Percentiles rank a stretch among this genome's conserved stretches.
Conservation (phyloP, 2,888 invertebrate species). For the Tipula vernalis region DNA sequence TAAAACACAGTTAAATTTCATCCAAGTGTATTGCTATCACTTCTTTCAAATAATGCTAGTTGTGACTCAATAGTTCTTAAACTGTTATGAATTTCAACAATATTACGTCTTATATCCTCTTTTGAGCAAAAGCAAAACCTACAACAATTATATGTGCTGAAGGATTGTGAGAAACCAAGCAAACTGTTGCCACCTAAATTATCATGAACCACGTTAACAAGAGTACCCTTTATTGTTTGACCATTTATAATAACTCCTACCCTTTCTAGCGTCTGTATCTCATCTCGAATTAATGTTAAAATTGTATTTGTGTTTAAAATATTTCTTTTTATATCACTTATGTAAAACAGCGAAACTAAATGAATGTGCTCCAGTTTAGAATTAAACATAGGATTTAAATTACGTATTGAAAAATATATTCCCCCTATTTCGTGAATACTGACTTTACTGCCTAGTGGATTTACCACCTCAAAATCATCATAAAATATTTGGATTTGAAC, state of each 20-base stretch:
- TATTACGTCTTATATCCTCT: neutral
- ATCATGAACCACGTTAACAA: neutral
- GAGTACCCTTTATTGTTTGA: neutral
- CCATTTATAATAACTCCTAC: neutral
- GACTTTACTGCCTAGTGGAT: neutral
- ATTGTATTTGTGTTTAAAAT: slow-evolving; percentile 1
- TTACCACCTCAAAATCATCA: no score
- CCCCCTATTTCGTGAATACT: neutral
- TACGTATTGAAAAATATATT: neutral
- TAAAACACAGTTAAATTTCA: slow-evolving; percentile 6
- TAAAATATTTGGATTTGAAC: no score
- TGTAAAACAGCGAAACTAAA: neutral
- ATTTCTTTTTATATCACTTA: neutral
- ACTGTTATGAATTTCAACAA: neutral
- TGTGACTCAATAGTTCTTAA: neutral
- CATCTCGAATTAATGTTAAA: neutral
- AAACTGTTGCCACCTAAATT: slow-evolving; percentile 12
- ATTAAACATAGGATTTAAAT: neutral
- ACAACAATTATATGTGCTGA: slow-evolving; percentile 7
- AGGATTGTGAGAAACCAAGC: slow-evolving; percentile 10
- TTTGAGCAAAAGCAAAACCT: slow-evolving; percentile 5
- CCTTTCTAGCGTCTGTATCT: neutral
- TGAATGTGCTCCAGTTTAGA: no score
- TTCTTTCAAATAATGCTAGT: neutral
- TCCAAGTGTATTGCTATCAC: neutral